phyloP scores from a whole-genome alignment of 2,797 vertebrate species.

The Gephyroberyx darwinii region DNA sequence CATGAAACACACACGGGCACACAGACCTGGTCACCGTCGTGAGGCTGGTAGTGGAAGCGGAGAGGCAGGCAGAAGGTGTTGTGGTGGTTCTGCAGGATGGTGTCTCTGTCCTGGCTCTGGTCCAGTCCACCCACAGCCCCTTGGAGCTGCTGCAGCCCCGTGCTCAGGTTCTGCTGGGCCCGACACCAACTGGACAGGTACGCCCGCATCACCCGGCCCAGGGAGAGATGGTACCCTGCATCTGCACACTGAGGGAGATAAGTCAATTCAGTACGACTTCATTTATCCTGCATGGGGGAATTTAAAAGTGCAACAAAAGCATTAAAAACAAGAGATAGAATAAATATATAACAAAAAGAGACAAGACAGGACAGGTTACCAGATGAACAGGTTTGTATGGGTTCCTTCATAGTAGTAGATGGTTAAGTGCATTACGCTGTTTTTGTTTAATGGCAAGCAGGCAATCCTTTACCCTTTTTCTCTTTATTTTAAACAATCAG shows the following conservation, averaged over 20 bases:
- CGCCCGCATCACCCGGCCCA: conserved; percentile 82
- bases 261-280: background rate
- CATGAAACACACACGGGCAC: conserved; percentile 8
- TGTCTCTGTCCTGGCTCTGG: conserved; percentile 84
- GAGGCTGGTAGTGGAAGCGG: conserved; percentile 87
- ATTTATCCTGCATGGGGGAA: too few species aligned
- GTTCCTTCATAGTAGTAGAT: too few species aligned
- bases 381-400: too few species aligned
- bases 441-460: too few species aligned
- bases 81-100: conserved; percentile 83
- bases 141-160: conserved; percentile 82
- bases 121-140: conserved; percentile 78
- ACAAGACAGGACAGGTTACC: too few species aligned
- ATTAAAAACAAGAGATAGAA: too few species aligned
- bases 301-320: background rate
- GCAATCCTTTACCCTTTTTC: too few species aligned
- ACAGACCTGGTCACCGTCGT: conserved; percentile 88
- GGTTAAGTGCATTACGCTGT: too few species aligned
- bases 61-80: conserved; percentile 84
- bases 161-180: conserved; percentile 79
- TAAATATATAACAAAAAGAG: too few species aligned
- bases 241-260: conserved; percentile 83
- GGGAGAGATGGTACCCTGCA: conserved; percentile 85
- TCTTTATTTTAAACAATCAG: too few species aligned
- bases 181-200: conserved; percentile 78